Evolutionary conservation across 2,888 invertebrate genomes (phyloP).

Genomic region (Onchidella celtica): DNA sequence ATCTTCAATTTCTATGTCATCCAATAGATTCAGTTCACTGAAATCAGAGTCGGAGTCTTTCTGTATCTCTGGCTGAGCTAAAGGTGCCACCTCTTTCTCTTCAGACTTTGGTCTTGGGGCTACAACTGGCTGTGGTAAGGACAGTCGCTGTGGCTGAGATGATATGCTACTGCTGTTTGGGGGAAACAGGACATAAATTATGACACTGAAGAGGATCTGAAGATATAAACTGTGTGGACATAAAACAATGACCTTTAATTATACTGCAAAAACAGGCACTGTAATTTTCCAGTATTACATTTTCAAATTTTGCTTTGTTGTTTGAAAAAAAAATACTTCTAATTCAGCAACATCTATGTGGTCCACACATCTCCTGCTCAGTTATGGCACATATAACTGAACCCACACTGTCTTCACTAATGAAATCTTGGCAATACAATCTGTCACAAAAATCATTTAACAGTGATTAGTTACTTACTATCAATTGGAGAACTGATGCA

Average conservation of each 20-base stretch:
- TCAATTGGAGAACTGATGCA: too few relatives aligned
- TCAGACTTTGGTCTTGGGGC: constrained; percentile 12
- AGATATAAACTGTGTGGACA: neutral
- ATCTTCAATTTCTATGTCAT: constrained; percentile 90
- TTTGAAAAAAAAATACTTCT: too few relatives aligned
- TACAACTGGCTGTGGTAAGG: constrained; percentile 37
- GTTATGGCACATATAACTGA: too few relatives aligned
- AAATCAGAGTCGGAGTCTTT: constrained; percentile 76
- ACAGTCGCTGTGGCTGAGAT: constrained; percentile 20
- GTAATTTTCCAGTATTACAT: too few relatives aligned
- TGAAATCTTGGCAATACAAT: too few relatives aligned
- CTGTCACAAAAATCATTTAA: too few relatives aligned
- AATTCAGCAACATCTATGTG: too few relatives aligned
- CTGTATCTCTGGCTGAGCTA: constrained; percentile 63
- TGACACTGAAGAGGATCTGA: neutral
- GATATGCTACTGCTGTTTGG: constrained; percentile 13
- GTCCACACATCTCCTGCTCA: too few relatives aligned
- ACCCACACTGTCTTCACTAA: too few relatives aligned
- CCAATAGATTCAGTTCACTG: constrained; percentile 81
- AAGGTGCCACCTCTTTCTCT: constrained; percentile 25
- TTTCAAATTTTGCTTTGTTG: neutral
- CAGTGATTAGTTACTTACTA: too few relatives aligned
- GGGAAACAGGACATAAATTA: neutral
- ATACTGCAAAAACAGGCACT: too few relatives aligned
- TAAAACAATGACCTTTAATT: too few relatives aligned